Evolutionary conservation across 1,140 invertebrate species (phyloP).

Genomic region (Papilio dardanus): DNA sequence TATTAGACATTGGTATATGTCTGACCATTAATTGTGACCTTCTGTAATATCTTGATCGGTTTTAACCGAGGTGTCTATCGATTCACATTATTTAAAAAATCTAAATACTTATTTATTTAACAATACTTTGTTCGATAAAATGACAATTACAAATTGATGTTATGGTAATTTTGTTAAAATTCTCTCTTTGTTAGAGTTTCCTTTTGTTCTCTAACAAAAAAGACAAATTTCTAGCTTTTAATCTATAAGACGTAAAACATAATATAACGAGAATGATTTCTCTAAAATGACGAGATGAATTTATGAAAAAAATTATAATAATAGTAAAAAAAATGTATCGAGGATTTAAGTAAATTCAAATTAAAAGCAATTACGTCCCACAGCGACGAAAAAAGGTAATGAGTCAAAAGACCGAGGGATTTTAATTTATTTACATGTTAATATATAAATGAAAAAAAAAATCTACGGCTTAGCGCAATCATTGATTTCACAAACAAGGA

Average conservation of each 20-base stretch:
- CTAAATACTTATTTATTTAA: too few species aligned
- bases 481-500: background rate
- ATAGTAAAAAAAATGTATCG: too few species aligned
- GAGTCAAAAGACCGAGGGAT: background rate
- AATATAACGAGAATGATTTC: background rate
- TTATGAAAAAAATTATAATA: background rate
- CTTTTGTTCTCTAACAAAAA: too few species aligned
- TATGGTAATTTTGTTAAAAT: too few species aligned
- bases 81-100: background rate
- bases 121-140: too few species aligned
- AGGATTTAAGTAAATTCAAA: background rate
- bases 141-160: too few species aligned
- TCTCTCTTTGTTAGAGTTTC: too few species aligned
- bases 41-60: too few species aligned
- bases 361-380: background rate
- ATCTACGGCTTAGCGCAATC: background rate
- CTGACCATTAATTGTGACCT: too few species aligned
- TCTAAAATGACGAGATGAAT: background rate
- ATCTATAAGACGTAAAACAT: background rate
- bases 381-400: background rate
- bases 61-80: background rate
- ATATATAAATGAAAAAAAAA: background rate
- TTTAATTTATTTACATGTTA: background rate
- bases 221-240: background rate
- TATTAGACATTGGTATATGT: background rate